Evolutionary conservation across 2,797 vertebrate species (phyloP).

Genomic region (Sebastolobus altivelis): DNA sequence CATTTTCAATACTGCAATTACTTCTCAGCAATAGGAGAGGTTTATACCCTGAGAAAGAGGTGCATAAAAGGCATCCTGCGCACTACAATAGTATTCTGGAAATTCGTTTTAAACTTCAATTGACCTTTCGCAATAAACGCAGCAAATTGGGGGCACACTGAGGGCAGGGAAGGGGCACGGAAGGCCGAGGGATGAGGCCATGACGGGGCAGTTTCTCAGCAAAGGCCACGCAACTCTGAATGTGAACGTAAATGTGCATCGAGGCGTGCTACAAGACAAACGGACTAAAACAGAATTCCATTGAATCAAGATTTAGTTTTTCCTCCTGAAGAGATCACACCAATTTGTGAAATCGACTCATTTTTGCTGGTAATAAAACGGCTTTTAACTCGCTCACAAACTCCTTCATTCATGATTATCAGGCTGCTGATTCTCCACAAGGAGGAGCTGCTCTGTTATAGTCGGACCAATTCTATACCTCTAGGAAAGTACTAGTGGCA

Average conservation of each 20-base stretch:
- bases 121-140: constrained; percentile 14
- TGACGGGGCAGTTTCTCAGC: constrained; percentile 12
- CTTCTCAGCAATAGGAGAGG: constrained; percentile 1
- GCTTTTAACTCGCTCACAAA: not conserved
- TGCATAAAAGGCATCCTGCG: not conserved
- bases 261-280: not conserved
- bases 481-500: not conserved
- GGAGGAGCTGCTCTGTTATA: not conserved
- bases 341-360: not conserved
- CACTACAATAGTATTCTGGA: constrained; percentile 4
- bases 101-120: constrained; percentile 22
- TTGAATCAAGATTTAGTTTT: not conserved
- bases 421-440: not conserved
- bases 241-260: not conserved
- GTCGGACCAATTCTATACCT: not conserved
- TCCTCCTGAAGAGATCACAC: not conserved
- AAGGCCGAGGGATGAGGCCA: not conserved
- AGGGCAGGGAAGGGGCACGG: constrained; percentile 22
- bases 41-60: constrained; percentile 15
- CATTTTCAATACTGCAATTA: constrained; percentile 20
- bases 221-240: not conserved
- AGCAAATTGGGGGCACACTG: constrained; percentile 33
- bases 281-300: not conserved
- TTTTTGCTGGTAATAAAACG: not conserved
- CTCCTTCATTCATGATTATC: too few relatives aligned